These are phyloP conservation scores for Nixonia krombeini DNA, from an alignment of 1,140 invertebrate genomes.

Conservation along the genomic window DNA sequence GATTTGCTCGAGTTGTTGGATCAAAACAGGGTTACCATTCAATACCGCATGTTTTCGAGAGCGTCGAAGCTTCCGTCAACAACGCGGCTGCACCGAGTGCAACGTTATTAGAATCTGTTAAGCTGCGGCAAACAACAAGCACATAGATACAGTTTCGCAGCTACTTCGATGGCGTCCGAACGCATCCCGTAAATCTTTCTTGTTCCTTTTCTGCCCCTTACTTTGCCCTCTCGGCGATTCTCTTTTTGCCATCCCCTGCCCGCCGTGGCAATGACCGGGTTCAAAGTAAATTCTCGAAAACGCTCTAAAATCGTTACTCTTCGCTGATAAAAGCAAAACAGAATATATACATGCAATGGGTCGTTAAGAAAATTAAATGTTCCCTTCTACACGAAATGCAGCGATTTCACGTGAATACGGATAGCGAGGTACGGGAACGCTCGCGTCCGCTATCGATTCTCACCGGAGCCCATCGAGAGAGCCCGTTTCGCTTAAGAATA, in stretches of 20 bases:
- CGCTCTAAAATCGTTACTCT: slow-evolving; percentile 46
- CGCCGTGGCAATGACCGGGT: slow-evolving; percentile 4
- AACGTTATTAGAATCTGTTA: slow-evolving; percentile 8
- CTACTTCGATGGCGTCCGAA: background rate
- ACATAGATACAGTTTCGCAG: background rate
- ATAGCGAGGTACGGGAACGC: slow-evolving; percentile 40
- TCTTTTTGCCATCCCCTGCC: background rate
- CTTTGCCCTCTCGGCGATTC: slow-evolving; percentile 16
- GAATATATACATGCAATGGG: slow-evolving; percentile 44
- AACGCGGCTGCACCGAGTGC: slow-evolving; percentile 6
- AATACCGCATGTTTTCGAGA: slow-evolving; percentile 32
- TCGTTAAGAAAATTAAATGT: slow-evolving; percentile 62
- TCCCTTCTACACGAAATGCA: slow-evolving; percentile 42
- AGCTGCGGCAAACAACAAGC: background rate
- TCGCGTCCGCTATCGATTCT: slow-evolving; percentile 42
- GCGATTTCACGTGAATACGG: slow-evolving; percentile 35
- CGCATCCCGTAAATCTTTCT: slow-evolving; percentile 35
- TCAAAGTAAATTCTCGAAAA: slow-evolving; percentile 55
- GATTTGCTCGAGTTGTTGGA: slow-evolving; percentile 41
- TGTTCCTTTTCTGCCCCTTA: slow-evolving; percentile 17
- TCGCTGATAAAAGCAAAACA: slow-evolving; percentile 55
- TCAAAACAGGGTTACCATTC: slow-evolving; percentile 64
- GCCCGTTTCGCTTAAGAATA: slow-evolving; percentile 44
- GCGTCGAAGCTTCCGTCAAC: background rate
- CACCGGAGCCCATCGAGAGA: slow-evolving; percentile 36